Base-by-base conservation (phyloP, 2,888 invertebrate genomes). In the Oligia latruncula region DNA sequence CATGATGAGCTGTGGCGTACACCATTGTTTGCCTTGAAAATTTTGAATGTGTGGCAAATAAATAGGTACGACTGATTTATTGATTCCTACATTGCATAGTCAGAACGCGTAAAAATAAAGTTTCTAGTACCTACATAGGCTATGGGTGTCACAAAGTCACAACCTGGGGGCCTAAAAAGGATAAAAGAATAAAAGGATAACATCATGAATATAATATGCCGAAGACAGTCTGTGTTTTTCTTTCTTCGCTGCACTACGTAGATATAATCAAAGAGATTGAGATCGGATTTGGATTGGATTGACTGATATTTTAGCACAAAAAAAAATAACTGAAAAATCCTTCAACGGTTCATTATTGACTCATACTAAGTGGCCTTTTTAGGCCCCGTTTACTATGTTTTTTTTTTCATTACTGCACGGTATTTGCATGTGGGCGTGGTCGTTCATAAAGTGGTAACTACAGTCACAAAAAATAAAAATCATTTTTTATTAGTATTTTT, bases 401-500 rank as follows among this genome's bases (percentile, higher is more conserved):
- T 6, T 29, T 29, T 49, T 66, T 15, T 23, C 11, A 20, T 49
- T 66, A 40, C 23, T 74, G 40, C 46, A 17, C 29, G 29, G 17
- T 67, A 35, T 68, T 52, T 20, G 8, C 11, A 58, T 58, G n/a
- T 9, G 62, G 55, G 52, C 20, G n/a, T 49, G 40, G 35, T 78
- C 40, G 35, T 58, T 52, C 46, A n/a, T n/a, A 65, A 29, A 49
- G 49, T 49, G 52, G n/a, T 65, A 66, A 71, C n/a, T 71, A 55
- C 65, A 74, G 64, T 68, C 29, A 70, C 35, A 65, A 40, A 40
- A 40, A 40, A 40, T 40, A 40, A 40, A 40, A 40, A 40, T 40
- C 5, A 5, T 40, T 40, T 5, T 40, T 40, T 40, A 40, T 40
- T 40, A 40, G 4, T 40, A 40, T 40, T 5, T 40, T 85, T 81